Percentiles rank a stretch among this genome's conserved stretches.
These are phyloP conservation scores for Salvator merianae DNA, from an alignment of 2,113 vertebrate species.

Conservation along the genomic window DNA sequence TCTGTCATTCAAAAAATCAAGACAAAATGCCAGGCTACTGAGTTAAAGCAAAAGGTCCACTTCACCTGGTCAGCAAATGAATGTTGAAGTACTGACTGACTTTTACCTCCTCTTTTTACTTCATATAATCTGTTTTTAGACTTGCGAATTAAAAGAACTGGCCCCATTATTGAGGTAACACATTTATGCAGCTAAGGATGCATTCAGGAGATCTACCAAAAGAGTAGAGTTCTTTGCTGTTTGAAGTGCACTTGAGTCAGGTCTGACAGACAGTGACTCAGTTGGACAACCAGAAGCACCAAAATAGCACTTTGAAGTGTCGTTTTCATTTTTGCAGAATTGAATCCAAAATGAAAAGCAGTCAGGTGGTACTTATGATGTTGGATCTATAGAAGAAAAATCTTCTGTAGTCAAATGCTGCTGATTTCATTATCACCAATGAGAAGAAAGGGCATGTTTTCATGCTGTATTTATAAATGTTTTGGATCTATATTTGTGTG, in stretches of 20 bases:
- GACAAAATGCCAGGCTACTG: background rate
- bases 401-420: background rate
- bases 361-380: background rate
- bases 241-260: conserved; percentile 19
- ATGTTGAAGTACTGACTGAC: background rate
- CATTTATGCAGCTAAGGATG: background rate
- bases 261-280: conserved; percentile 10
- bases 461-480: background rate
- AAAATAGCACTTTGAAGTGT: conserved; percentile 24
- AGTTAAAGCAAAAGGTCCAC: background rate
- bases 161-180: background rate
- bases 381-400: background rate
- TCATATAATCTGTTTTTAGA: background rate
- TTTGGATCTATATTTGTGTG: background rate
- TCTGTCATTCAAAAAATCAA: background rate
- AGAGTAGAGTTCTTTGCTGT: background rate
- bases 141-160: background rate
- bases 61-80: background rate
- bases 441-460: background rate
- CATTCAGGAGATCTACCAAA: background rate
- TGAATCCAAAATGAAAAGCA: background rate
- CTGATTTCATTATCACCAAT: rapidly evolving
- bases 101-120: background rate
- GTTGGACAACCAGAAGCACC: background rate
- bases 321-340: background rate